These are phyloP conservation scores for Climacteris rufus DNA, from an alignment of 2,113 vertebrate genomes.

Conservation along the genomic window DNA sequence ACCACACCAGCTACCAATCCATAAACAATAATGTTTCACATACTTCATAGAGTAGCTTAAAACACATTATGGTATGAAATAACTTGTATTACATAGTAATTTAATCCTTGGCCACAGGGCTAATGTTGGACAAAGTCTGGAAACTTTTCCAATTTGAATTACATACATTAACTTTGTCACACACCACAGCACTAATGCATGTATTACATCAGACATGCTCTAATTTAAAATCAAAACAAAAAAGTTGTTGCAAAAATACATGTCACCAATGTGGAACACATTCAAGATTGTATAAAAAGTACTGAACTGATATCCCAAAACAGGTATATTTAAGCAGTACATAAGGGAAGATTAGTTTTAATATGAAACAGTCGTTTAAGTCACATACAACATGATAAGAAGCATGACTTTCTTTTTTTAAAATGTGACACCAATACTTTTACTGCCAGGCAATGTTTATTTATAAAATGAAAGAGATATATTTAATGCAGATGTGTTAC, in stretches of 20 bases:
- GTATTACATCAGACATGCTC: conserved; percentile 76
- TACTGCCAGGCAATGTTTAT: conserved; percentile 69
- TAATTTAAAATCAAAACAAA: conserved; percentile 69
- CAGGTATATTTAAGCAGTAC: conserved; percentile 81
- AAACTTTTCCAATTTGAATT: conserved; percentile 83
- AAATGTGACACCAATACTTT: conserved; percentile 66
- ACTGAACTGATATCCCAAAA: conserved; percentile 80
- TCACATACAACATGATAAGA: conserved; percentile 77
- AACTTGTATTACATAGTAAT: conserved; percentile 83
- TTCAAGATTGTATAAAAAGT: conserved; percentile 78
- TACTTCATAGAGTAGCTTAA: conserved; percentile 77
- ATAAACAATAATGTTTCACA: conserved; percentile 66
- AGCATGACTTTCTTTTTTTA: conserved; percentile 69
- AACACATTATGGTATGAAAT: conserved; percentile 72
- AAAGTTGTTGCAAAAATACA: conserved; percentile 76
- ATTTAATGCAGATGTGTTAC: conserved; percentile 17
- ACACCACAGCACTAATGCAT: conserved; percentile 76
- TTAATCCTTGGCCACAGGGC: conserved; percentile 72
- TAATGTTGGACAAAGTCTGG: conserved; percentile 78
- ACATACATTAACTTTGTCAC: conserved; percentile 77
- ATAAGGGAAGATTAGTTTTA: conserved; percentile 78
- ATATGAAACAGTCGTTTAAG: conserved; percentile 81
- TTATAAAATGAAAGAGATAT: conserved; percentile 57
- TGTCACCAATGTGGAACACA: conserved; percentile 84
- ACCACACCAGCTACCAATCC: conserved; percentile 61